Evolutionary conservation across 2,113 vertebrate species (phyloP), one percentile per base, ranked within the genome.

Genomic region (Chamaea fasciata): DNA sequence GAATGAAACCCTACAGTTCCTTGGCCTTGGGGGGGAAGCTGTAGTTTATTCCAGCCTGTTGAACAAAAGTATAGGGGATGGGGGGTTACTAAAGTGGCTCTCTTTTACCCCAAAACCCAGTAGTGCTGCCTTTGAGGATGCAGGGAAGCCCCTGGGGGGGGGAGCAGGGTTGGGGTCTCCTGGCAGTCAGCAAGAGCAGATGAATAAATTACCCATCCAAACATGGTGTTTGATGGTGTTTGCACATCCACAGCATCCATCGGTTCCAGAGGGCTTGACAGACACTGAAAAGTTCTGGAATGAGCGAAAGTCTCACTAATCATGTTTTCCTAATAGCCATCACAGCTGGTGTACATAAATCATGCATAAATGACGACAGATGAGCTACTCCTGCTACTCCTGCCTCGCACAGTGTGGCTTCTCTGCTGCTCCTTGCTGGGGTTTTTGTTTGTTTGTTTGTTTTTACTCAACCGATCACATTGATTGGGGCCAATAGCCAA

Each of bases 401-500:
- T 84, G 91, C 93, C 95, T 90, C 12, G 53, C 89, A 67, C 96
- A 59, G 57, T 91, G 94, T 93, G 91, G 85, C 56, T 94, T 80
- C 69, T 93, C 87, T 84, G 60, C 92, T 92, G 91, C 76, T 77
- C 90, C 96, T 93, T 83, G 93, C 97, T 95, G 97, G 96, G 90
- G 5, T 42, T 78, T 92, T 30, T 82, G 73, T 96, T 85, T 67
- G 73, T 83, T 88, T 87, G 63, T 95, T 91, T 94, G 63, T 94
- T 93, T 95, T 56, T 86, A 94, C 79, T 96, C 80, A 64, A 63
- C 97, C 95, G 95, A 97, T 98, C 98, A 98, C 96, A 97, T 97
- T 98, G 97, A 98, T 98, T 97, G 96, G 97, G 86, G 95, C 95
- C 33, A 67, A 73, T 91, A 92, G 95, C 97, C 96, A 95, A 95